Evolutionary conservation across 2,888 invertebrate species (phyloP).

Genomic region (Plebejus argus): DNA sequence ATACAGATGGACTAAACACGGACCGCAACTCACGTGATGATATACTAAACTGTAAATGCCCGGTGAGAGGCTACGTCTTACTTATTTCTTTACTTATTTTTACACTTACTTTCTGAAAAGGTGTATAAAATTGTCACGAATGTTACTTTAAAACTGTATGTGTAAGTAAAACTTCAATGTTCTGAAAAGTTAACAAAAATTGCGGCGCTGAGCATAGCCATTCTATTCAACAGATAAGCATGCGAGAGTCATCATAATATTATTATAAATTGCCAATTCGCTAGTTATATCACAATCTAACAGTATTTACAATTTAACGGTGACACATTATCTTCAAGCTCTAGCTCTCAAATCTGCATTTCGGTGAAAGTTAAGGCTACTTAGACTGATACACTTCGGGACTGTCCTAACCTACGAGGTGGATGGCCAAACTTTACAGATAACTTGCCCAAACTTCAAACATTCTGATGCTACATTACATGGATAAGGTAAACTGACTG

Average conservation of each 20-base stretch:
- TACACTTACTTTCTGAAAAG: too few relatives aligned
- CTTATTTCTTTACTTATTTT: too few relatives aligned
- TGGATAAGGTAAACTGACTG: slow-evolving; percentile 75
- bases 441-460: slow-evolving; percentile 74
- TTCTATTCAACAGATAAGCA: too few relatives aligned
- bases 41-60: background rate
- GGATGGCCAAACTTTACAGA: slow-evolving; percentile 75
- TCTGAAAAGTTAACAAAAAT: too few relatives aligned
- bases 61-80: background rate
- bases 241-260: too few relatives aligned
- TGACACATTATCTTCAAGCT: slow-evolving; percentile 48
- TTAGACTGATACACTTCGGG: slow-evolving; percentile 73
- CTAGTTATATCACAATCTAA: background rate
- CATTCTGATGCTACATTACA: slow-evolving; percentile 77
- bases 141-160: too few relatives aligned
- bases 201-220: too few relatives aligned
- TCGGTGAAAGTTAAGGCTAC: slow-evolving; percentile 67
- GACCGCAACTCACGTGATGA: background rate
- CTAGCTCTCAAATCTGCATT: slow-evolving; percentile 59
- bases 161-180: too few relatives aligned
- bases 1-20: too few relatives aligned
- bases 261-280: too few relatives aligned
- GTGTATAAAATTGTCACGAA: too few relatives aligned
- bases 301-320: background rate
- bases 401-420: slow-evolving; percentile 73